Evolutionary conservation across 2,797 vertebrate species (phyloP), one percentile per base, ranked within the genome.

Genomic region (Cygnus olor): DNA sequence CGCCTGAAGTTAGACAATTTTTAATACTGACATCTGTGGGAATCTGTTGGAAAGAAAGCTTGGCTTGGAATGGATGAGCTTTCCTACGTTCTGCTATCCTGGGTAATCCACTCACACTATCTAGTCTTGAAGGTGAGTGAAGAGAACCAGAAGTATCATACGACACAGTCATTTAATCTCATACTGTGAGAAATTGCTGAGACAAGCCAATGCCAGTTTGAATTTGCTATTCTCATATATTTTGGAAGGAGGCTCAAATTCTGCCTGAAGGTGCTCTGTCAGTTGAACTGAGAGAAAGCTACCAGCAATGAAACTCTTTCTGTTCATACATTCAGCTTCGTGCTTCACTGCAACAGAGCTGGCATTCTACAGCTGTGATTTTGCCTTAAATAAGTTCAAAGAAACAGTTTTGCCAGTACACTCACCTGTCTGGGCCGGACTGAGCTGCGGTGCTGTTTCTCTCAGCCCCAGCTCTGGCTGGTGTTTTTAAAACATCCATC

Each of bases 351-450:
- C 68, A 88, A 18, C 45, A 72, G 44, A 87, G 32, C 63, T 96
- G 94, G 88, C 85, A 88, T 80, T 71, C 45, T 28, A 4, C 40
- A 80, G 45, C 74, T 81, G 82, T 66, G 80, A 36, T 82, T 80
- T 96, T 91, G 83, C 82, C 87, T 83, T 85, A 70, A 86, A 82
- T 90, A 93, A 93, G 78, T 63, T 51, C 91, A 91, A 84, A 45
- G 40, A 76, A 77, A 45, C 11, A 24, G 28, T n/a, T 94, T 83
- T 94, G 65, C 77, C 89, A 93, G 34, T 47, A 79, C 79, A 36
- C 70, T 72, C 56, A 88, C 68, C 85, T 73, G 80, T 30, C 15
- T 64, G 21, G 17, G 36, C 72, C n/a, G 24, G 51, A 10, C 34
- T 34, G 21, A 18, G n/a, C 22, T 63, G 34, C 34, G 71, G 89